These are phyloP conservation scores for Caenorhabditis tropicalis DNA, from an alignment of 1,140 invertebrate species.

Conservation along the genomic window DNA sequence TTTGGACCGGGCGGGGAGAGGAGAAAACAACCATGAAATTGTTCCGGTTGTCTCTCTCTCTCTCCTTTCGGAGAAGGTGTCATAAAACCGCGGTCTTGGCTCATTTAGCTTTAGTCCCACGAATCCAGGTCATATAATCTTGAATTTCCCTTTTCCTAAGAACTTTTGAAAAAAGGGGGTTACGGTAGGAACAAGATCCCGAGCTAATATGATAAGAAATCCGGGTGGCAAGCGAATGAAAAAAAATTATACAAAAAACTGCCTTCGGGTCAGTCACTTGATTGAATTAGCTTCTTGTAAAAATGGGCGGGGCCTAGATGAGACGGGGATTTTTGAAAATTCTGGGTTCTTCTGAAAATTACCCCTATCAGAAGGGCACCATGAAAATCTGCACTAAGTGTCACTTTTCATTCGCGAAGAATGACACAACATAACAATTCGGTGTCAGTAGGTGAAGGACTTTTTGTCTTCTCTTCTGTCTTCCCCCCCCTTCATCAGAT, in stretches of 20 bases:
- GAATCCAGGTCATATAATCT: not conserved
- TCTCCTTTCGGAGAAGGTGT: not conserved
- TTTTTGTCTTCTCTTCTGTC: not conserved
- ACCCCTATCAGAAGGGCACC: not conserved
- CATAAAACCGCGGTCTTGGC: conserved; percentile 16
- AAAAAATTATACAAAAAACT: not conserved
- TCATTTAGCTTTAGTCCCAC: conserved; percentile 21
- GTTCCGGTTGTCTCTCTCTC: not conserved
- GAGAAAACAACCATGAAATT: not conserved
- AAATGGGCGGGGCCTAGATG: too few species aligned
- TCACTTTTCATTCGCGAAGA: not conserved
- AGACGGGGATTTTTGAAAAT: too few species aligned
- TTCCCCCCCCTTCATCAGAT: not conserved
- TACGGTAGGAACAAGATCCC: not conserved
- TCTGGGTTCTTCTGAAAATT: not conserved
- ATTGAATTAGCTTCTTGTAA: not conserved
- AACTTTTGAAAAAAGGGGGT: not conserved
- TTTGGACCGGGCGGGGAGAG: not conserved
- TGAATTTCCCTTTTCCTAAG: too few species aligned
- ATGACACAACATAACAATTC: not conserved
- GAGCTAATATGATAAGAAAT: not conserved
- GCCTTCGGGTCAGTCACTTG: not conserved
- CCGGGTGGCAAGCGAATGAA: not conserved
- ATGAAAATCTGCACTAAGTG: too few species aligned
- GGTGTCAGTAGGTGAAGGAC: conserved; percentile 19